Base-by-base conservation (phyloP, 2,888 invertebrate genomes). In the Drosophila borborema region DNA sequence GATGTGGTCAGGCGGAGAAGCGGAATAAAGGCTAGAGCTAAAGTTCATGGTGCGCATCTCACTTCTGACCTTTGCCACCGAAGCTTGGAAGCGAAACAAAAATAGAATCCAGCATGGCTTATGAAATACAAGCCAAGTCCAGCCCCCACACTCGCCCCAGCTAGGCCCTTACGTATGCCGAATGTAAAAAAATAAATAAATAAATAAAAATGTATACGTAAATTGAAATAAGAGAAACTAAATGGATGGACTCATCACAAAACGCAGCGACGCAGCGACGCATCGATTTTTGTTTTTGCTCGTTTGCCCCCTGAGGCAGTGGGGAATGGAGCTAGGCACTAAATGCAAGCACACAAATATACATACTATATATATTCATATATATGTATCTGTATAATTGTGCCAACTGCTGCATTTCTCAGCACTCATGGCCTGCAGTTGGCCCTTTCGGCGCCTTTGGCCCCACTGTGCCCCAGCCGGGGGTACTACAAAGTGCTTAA, bases 1-100 rank as follows among this genome's bases (percentile, higher is more conserved):
- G 65, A 31, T n/a, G 31, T 20, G 23, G 38, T 10, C 18, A 20
- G 2, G n/a, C 48, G 45, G 2, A 31, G 40, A 7, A 36, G 7
- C 14, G 34, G 14, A 3, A 40, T 38, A 54, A 10, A 3, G 40
- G 53, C 53, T 62, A 38, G 45, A 23, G 58, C 61, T 20, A 80
- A 76, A 78, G 77, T 78, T 78, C 77, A 78, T 58, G 63, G 64
- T 80, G 80, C 80, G 76, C 36, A 59, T 43, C 72, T 81, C 70
- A 78, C 78, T 75, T 70, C 53, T 84, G 86, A 84, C 84, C 84
- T 84, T 84, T 88, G 64, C 36, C 49, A 36, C 18, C 18, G 56
- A 49, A 54, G 55, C 64, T 80, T 49, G 64, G 64, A 66, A 74
- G 51, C 66, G 65, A 72, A 71, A 72, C 89, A 76, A 81, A 85